Evolutionary conservation across 2,797 vertebrate genomes (phyloP).

Genomic region (Tenualosa thibaudeaui): DNA sequence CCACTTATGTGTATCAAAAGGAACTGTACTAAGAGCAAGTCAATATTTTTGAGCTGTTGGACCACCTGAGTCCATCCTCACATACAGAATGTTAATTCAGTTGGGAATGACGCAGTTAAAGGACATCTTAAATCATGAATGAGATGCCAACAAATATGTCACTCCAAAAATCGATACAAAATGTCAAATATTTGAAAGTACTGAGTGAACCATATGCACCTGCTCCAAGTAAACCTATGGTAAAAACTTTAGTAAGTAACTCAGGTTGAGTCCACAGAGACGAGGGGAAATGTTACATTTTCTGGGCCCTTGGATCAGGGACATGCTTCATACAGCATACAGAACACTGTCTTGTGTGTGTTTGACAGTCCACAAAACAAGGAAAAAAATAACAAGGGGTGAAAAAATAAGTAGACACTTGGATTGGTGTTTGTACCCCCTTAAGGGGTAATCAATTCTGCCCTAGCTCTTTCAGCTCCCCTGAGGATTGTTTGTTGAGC

Average conservation of each 20-base stretch:
- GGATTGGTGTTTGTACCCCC: conserved; percentile 49
- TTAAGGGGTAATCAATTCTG: conserved; percentile 59
- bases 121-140: background rate
- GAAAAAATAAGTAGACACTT: background rate
- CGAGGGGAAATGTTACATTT: background rate
- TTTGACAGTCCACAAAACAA: background rate
- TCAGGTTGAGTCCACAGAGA: background rate
- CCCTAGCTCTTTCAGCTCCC: conserved; percentile 41
- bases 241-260: background rate
- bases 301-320: background rate
- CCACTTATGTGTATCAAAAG: background rate
- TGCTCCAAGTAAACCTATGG: background rate
- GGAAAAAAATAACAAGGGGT: background rate
- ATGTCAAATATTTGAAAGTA: background rate
- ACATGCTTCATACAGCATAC: background rate
- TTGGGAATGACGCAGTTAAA: background rate
- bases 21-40: background rate
- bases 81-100: background rate
- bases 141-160: background rate
- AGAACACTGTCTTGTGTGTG: background rate
- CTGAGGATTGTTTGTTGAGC: conserved; percentile 51
- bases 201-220: background rate
- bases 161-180: background rate
- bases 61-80: background rate
- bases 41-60: background rate